phyloP scores from a whole-genome alignment of 2,888 invertebrate genomes.

The Noctua comes region DNA sequence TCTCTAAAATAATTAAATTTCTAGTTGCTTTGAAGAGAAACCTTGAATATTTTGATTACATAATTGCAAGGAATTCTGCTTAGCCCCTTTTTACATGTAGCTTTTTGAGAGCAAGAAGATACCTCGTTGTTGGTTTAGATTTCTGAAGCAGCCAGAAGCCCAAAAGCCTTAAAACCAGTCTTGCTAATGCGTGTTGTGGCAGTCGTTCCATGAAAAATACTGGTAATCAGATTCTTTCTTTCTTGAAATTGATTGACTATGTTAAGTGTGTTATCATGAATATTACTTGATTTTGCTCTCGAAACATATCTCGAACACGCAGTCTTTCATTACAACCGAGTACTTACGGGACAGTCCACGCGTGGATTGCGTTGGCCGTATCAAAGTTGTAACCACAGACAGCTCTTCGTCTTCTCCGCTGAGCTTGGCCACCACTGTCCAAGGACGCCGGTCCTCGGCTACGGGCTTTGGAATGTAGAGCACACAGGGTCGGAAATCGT shows the following conservation, averaged over 20 bases:
- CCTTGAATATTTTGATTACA: too few relatives aligned
- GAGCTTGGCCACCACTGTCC: constrained; percentile 79
- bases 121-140: neutral
- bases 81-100: too few relatives aligned
- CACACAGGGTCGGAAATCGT: constrained; percentile 71
- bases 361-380: neutral
- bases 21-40: too few relatives aligned
- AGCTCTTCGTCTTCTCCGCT: constrained; percentile 74
- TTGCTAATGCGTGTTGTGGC: neutral
- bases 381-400: constrained; percentile 43
- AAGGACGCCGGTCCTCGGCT: constrained; percentile 76
- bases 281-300: neutral
- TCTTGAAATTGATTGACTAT: too few relatives aligned
- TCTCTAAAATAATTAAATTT: too few relatives aligned
- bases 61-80: too few relatives aligned
- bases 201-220: too few relatives aligned
- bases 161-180: neutral
- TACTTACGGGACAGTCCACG: constrained; percentile 5
- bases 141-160: neutral
- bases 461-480: constrained; percentile 68
- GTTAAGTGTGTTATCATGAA: neutral
- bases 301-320: neutral
- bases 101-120: too few relatives aligned
- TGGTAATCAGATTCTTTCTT: too few relatives aligned
- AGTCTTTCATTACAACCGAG: neutral